Evolutionary conservation across 2,797 vertebrate genomes (phyloP), one percentile per base, ranked within the genome.

Genomic region (Poecilia wingei): DNA sequence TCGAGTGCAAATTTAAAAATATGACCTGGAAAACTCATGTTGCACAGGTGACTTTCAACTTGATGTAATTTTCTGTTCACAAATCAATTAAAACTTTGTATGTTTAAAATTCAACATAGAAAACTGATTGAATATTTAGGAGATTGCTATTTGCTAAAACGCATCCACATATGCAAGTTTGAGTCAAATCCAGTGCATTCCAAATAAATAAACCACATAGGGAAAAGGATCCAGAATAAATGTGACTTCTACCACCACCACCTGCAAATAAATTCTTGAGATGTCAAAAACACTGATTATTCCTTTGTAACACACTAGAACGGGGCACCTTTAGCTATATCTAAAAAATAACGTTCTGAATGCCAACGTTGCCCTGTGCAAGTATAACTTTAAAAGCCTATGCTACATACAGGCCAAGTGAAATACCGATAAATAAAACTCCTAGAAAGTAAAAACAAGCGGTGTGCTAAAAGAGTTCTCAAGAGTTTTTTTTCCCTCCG

Each of bases 341-440:
- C 39, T 10, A 83, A 86, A 88, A 86, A 75, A 45, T 83, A 89
- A 83, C 49, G 77, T 85, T 88, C 22, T 84, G 75, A 86, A 85
- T 77, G 75, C 79, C 68, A 47, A 78, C 66, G 79, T 79, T 82
- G 86, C 82, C 68, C 75, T 79, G 71, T 87, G 64, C 76, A 81
- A 86, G 81, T 74, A 79, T 72, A 91, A 88, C 82, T 84, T 80
- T 84, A 46, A 90, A 93, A 91, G 82, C 83, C 90, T 87, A 90
- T 73, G 94, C 94, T 95, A 95, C 94, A 95, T 93, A 82, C 90
- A 91, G 89, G 93, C 89, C 91, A 88, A 88, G 88, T 88, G 86
- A 87, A 86, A 88, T 84, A 90, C 79, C 83, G 93, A 95, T 93
- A 94, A 94, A 93, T 93, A 92, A 89, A 89, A 85, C 76, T 68